Conservation (phyloP, 2,888 invertebrate genomes). For the Trachelus tabidus region DNA sequence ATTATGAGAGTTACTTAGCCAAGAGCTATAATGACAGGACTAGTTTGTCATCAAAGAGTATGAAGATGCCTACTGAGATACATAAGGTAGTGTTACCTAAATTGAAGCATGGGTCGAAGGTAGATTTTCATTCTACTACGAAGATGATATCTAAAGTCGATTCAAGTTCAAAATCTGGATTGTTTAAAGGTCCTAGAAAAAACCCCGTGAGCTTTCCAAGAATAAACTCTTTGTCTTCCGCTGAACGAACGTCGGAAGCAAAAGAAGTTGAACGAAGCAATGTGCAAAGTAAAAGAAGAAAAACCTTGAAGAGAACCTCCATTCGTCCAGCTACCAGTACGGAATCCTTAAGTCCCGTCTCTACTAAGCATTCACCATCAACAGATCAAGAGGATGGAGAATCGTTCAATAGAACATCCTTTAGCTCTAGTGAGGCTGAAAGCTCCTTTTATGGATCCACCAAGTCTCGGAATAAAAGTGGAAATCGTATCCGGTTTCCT, state of each 20-base stretch:
- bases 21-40: background rate
- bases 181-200: background rate
- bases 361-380: constrained; percentile 16
- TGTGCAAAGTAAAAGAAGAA: background rate
- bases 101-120: background rate
- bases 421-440: constrained; percentile 38
- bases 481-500: constrained; percentile 4
- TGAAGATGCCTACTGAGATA: background rate
- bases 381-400: constrained; percentile 26
- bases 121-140: background rate
- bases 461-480: constrained; percentile 26
- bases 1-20: background rate
- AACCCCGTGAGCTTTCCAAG: background rate
- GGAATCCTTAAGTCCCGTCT: constrained; percentile 17
- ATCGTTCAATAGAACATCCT: constrained; percentile 32
- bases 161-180: background rate
- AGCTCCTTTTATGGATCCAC: constrained; percentile 33
- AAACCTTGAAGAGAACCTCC: background rate
- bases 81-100: background rate
- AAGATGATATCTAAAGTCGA: background rate
- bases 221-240: background rate
- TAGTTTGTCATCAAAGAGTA: background rate
- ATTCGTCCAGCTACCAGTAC: constrained; percentile 4
- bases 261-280: background rate
- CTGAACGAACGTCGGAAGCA: background rate